Conservation (phyloP, 2,888 invertebrate genomes). For the Nephrocerus scutellatus region DNA sequence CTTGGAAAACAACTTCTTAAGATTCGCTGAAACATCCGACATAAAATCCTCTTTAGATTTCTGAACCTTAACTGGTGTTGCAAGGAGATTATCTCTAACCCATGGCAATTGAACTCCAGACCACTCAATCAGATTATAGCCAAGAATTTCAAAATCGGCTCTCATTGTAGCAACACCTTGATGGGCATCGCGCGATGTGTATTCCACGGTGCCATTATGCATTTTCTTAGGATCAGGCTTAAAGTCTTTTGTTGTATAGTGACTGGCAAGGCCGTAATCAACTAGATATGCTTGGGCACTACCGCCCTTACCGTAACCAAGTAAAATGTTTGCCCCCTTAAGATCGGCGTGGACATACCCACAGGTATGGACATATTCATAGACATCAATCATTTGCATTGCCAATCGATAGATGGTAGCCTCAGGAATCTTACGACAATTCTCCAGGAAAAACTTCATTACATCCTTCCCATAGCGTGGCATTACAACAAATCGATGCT, state of each 20-base stretch:
- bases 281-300: conserved; percentile 75
- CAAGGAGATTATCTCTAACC: conserved; percentile 58
- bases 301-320: conserved; percentile 61
- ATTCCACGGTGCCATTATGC: conserved; percentile 96
- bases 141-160: conserved; percentile 90
- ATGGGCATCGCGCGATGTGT: conserved; percentile 94
- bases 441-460: conserved; percentile 65
- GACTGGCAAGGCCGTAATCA: conserved; percentile 86
- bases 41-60: conserved; percentile 63
- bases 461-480: conserved; percentile 84
- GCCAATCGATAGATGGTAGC: conserved; percentile 73
- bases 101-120: conserved; percentile 75
- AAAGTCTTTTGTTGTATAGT: conserved; percentile 68
- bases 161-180: conserved; percentile 80
- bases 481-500: conserved; percentile 84
- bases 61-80: conserved; percentile 58
- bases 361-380: conserved; percentile 86
- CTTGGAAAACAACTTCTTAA: conserved; percentile 39
- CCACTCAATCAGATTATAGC: conserved; percentile 93
- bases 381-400: conserved; percentile 77
- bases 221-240: conserved; percentile 85
- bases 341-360: conserved; percentile 94
- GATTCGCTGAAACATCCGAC: conserved; percentile 43
- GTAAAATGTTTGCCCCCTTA: conserved; percentile 87
- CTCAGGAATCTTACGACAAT: conserved; percentile 60